Evolutionary conservation across 2,113 vertebrate species (phyloP).

Genomic region (Laterallus jamaicensis): DNA sequence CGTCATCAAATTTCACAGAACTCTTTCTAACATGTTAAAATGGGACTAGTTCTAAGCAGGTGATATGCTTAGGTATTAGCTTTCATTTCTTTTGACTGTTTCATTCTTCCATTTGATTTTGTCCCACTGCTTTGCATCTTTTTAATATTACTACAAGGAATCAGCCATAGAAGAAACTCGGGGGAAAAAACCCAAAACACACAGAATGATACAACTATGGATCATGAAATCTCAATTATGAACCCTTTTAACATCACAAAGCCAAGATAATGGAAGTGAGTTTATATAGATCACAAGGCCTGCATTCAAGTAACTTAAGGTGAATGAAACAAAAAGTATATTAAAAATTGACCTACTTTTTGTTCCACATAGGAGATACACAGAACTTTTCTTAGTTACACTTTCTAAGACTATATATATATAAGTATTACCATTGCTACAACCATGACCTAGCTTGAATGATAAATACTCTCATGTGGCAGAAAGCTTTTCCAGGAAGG

Average conservation of each 20-base stretch:
- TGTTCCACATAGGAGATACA: background rate
- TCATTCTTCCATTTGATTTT: background rate
- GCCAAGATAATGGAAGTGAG: background rate
- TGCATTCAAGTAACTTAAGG: background rate
- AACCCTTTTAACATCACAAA: background rate
- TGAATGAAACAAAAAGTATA: background rate
- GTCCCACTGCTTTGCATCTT: background rate
- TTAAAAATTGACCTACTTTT: background rate
- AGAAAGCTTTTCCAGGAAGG: background rate
- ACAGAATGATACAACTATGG: background rate
- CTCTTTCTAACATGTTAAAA: background rate
- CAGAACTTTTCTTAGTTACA: background rate
- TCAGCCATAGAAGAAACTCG: background rate
- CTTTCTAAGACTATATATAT: background rate
- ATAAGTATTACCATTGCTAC: background rate
- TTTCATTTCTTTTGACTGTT: background rate
- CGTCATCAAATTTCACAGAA: background rate
- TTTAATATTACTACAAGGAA: background rate
- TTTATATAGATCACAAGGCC: background rate
- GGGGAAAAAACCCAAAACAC: background rate
- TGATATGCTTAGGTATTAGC: background rate
- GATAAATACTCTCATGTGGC: background rate
- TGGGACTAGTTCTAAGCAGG: background rate
- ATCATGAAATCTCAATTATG: background rate
- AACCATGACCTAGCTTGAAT: background rate